Percentiles rank a stretch among this genome's conserved stretches.
Evolutionary conservation across 2,888 invertebrate genomes (phyloP).

Genomic region (Aspidiotus destructor): DNA sequence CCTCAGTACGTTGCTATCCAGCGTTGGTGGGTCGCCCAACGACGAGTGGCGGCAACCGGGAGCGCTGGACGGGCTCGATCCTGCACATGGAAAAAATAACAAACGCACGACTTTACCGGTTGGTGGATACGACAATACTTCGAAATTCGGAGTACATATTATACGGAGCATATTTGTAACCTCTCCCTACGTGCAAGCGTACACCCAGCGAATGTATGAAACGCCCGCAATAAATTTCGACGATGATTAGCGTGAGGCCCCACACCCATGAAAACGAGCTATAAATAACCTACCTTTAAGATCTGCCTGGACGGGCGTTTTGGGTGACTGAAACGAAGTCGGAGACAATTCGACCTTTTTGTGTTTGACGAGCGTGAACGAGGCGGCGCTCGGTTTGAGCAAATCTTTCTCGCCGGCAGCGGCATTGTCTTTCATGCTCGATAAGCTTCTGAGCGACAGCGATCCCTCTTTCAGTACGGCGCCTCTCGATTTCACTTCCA

Average conservation of each 20-base stretch:
- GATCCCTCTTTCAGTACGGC: neutral
- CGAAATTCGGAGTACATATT: no score
- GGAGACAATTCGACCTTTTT: slow-evolving; percentile 54
- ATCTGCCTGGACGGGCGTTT: slow-evolving; percentile 10
- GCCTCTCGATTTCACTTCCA: slow-evolving; percentile 17
- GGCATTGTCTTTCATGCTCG: slow-evolving; percentile 8
- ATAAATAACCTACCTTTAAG: slow-evolving; percentile 28
- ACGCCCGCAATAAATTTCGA: neutral
- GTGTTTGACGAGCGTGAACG: slow-evolving; percentile 53
- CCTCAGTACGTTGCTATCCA: slow-evolving; percentile 58
- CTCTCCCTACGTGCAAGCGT: no score
- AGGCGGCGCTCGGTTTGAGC: slow-evolving; percentile 12
- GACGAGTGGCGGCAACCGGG: slow-evolving; percentile 9
- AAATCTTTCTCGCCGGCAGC: neutral
- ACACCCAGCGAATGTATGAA: no score
- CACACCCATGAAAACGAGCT: neutral
- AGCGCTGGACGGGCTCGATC: neutral
- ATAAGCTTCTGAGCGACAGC: neutral
- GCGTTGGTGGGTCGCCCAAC: slow-evolving; percentile 24
- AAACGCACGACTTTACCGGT: no score
- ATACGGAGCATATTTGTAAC: no score
- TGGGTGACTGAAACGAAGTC: slow-evolving; percentile 38
- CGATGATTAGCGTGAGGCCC: neutral
- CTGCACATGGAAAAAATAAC: neutral
- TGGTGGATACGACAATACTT: no score